A percentile compares a stretch with the other conserved stretches of the same genome.
These are phyloP conservation scores for Mimas tiliae DNA, from an alignment of 2,888 invertebrate genomes.

Conservation along the genomic window DNA sequence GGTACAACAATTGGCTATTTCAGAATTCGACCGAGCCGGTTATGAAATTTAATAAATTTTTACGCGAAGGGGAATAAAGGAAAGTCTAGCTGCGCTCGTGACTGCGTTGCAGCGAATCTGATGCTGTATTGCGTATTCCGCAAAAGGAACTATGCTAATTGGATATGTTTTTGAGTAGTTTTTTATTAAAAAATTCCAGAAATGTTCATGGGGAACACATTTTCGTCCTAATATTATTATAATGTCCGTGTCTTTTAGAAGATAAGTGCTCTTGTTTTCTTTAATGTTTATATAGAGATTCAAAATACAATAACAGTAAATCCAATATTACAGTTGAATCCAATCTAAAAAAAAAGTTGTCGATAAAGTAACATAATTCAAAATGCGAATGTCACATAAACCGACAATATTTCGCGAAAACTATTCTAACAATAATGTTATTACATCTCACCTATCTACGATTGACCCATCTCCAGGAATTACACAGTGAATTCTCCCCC, in stretches of 20 bases:
- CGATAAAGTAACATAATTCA: too few species aligned
- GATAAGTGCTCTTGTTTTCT: too few species aligned
- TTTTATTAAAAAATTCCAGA: background rate
- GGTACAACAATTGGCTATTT: slow-evolving; percentile 51
- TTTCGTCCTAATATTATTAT: background rate
- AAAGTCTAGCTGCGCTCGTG: slow-evolving; percentile 3
- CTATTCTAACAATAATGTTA: slow-evolving; percentile 28
- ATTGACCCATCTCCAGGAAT: slow-evolving; percentile 29
- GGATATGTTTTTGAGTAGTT: background rate
- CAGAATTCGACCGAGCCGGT: slow-evolving; percentile 46
- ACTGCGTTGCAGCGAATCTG: background rate
- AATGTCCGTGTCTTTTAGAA: too few species aligned
- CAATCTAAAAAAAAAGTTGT: too few species aligned
- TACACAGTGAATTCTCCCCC: slow-evolving; percentile 55
- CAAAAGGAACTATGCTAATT: background rate
- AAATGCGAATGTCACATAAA: too few species aligned
- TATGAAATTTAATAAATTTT: slow-evolving; percentile 49
- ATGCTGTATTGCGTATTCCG: background rate
- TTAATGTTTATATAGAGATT: too few species aligned
- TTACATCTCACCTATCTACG: slow-evolving; percentile 41
- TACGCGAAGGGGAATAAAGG: slow-evolving; percentile 38
- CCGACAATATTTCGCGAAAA: background rate
- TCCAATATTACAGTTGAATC: too few species aligned
- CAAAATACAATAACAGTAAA: too few species aligned
- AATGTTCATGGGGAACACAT: background rate